Base-by-base conservation (phyloP, 2,888 invertebrate genomes). In the Dicyrtomina minuta region DNA sequence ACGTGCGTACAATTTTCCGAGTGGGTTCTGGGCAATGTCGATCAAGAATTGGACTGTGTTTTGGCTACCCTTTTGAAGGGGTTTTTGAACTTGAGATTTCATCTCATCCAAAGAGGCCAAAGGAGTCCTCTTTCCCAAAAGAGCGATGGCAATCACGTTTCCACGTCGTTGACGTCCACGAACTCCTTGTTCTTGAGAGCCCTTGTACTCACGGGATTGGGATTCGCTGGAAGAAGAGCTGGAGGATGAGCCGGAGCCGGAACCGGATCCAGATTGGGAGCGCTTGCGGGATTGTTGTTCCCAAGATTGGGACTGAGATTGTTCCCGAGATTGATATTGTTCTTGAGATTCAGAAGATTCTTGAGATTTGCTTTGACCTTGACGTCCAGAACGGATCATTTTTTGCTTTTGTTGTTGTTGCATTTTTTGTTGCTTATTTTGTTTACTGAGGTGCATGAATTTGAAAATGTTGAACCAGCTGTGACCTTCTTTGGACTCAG, bases 11-110 rank as follows among this genome's bases (percentile, higher is more conserved):
- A 66, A 26, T 20, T 66, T 56, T 51, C 66, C 66, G 4, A 22
- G 0, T 53, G 72, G 53, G 22, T 70, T 20, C 67, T 76, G 74
- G 39, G 72, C 8, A n/a, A n/a, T n/a, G n/a, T n/a, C n/a, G n/a
- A n/a, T n/a, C 33, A 75, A 53, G 71, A 70, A 70, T 70, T 78
- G 77, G 44, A 72, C 68, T 39, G 72, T 68, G 70, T 66, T 71
- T 60, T 67, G 64, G 43, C 66, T 68, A 51, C 72, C 70, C 22
- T 62, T 58, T 44, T 73, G 69, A 65, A 77, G 72, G 71, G 66
- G 44, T 15, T 39, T 33, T 61, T 72, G 56, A 39, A 73, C 51
- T 22, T 39, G 26, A 22, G 26, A 39, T 33, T 43, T 59, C 26
- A 66, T 51, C 13, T 70, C 68, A n/a, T 67, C 49, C 15, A 75